Percentiles rank a stretch among this genome's conserved stretches.
These are phyloP conservation scores for Telenomus remus DNA, from an alignment of 1,140 invertebrate species.

Conservation along the genomic window DNA sequence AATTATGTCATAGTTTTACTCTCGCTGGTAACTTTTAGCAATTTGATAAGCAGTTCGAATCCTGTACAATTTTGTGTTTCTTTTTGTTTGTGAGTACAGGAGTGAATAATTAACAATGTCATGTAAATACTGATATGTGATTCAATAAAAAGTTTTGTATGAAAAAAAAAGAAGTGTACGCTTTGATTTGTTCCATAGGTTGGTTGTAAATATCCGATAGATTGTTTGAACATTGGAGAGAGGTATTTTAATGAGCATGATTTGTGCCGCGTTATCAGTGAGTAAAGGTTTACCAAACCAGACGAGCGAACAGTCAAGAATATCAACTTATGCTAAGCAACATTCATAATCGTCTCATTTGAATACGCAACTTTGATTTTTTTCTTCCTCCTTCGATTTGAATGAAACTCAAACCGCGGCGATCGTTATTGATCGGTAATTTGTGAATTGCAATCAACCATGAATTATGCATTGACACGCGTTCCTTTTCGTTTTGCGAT, in stretches of 20 bases:
- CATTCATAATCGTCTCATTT: constrained; percentile 28
- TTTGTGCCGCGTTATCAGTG: too few relatives aligned
- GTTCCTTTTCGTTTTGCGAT: too few relatives aligned
- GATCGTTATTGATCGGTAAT: too few relatives aligned
- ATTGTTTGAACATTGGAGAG: not conserved
- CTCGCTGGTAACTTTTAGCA: not conserved
- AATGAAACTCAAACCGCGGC: too few relatives aligned
- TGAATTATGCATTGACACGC: too few relatives aligned
- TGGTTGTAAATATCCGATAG: not conserved
- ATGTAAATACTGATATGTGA: constrained; percentile 45
- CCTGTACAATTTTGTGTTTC: constrained; percentile 19
- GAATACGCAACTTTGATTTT: constrained; percentile 14
- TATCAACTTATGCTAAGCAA: constrained; percentile 38
- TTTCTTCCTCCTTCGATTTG: constrained; percentile 1
- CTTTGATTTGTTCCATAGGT: not conserved
- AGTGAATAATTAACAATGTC: constrained; percentile 33
- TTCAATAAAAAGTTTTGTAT: constrained; percentile 53
- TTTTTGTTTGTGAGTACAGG: constrained; percentile 20
- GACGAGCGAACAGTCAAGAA: constrained; percentile 2
- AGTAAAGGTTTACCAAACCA: constrained; percentile 1
- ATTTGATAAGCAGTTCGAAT: constrained; percentile 3
- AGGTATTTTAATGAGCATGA: constrained; percentile 10
- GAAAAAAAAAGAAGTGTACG: constrained; percentile 21
- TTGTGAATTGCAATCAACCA: too few relatives aligned
- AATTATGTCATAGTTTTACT: constrained; percentile 23